These are phyloP conservation scores for Heliornis fulica DNA, from an alignment of 2,113 vertebrate species.

Conservation along the genomic window DNA sequence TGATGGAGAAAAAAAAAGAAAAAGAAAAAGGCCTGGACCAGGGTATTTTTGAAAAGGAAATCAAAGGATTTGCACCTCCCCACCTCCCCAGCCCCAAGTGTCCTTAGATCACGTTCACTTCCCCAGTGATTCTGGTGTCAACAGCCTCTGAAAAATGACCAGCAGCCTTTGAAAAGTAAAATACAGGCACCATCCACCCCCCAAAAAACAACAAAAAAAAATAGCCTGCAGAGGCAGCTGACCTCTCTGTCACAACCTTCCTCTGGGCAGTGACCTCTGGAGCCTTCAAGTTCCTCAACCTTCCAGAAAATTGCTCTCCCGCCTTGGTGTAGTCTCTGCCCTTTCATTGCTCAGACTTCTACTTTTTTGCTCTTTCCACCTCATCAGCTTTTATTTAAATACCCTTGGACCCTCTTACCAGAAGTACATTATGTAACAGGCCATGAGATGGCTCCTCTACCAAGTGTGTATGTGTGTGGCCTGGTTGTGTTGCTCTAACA, in stretches of 20 bases:
- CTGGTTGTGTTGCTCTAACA: fast-evolving
- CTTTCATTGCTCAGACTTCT: background rate
- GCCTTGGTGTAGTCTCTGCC: background rate
- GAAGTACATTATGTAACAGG: background rate
- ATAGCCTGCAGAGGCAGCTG: background rate
- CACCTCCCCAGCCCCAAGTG: background rate
- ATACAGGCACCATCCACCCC: too few species aligned
- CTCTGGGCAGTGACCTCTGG: background rate
- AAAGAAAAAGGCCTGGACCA: too few species aligned
- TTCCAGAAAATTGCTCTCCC: background rate
- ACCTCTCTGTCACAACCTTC: background rate
- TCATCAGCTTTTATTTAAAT: slow-evolving; percentile 24
- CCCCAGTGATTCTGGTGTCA: background rate
- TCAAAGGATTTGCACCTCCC: background rate
- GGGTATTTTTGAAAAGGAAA: background rate
- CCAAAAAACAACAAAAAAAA: background rate
- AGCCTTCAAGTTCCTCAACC: slow-evolving; percentile 8
- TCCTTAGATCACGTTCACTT: background rate
- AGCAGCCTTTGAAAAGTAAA: background rate
- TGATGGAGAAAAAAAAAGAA: background rate
- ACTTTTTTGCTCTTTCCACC: background rate
- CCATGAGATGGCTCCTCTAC: background rate
- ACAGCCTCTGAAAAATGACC: background rate
- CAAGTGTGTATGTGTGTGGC: fast-evolving
- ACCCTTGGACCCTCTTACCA: background rate